Evolutionary conservation across 2,888 invertebrate species (phyloP).

Genomic region (Coronaproctus castanopsis): DNA sequence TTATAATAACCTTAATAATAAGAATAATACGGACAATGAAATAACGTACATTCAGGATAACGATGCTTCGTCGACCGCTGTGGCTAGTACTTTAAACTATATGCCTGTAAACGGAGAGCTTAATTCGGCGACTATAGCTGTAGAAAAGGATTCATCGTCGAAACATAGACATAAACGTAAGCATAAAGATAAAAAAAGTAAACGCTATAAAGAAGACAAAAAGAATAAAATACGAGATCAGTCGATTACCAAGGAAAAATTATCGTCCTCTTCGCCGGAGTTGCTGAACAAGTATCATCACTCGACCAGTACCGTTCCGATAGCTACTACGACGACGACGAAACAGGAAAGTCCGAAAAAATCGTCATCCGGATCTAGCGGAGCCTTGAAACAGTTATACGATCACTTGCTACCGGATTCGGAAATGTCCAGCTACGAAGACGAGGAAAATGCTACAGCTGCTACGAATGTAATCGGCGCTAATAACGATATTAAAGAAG

Average conservation of each 20-base stretch:
- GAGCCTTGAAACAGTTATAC: too few relatives aligned
- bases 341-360: slow-evolving; percentile 6
- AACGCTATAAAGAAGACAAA: slow-evolving; percentile 11
- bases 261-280: not conserved
- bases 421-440: too few relatives aligned
- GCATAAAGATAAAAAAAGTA: slow-evolving; percentile 9
- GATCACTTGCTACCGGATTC: too few relatives aligned
- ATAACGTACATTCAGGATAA: not conserved
- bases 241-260: not conserved
- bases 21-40: not conserved
- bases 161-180: slow-evolving; percentile 13
- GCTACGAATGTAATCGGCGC: too few relatives aligned
- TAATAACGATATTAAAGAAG: too few relatives aligned
- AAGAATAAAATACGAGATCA: slow-evolving; percentile 2
- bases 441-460: too few relatives aligned
- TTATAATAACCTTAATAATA: not conserved
- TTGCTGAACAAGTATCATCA: too few relatives aligned
- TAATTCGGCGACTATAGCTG: not conserved
- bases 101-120: too few relatives aligned
- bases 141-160: not conserved
- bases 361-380: too few relatives aligned
- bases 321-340: too few relatives aligned
- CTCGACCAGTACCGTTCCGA: too few relatives aligned
- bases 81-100: too few relatives aligned
- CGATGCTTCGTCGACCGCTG: not conserved